Evolutionary conservation across 37 sponge, comb jelly and placozoan genomes (phyloP).

Genomic region (Crambe crambe): DNA sequence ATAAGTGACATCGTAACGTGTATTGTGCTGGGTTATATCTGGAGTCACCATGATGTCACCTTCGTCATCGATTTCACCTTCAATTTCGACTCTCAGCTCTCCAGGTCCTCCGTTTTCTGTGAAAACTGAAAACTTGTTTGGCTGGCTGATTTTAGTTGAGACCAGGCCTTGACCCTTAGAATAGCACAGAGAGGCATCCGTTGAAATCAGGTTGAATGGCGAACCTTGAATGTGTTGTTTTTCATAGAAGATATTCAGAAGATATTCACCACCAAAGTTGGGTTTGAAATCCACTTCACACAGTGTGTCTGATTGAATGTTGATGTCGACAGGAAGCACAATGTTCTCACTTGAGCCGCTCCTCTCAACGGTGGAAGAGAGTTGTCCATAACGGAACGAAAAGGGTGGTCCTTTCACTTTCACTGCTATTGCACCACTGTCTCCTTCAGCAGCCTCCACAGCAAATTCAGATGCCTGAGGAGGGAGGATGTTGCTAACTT

Average conservation of each 20-base stretch:
- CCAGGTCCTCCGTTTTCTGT: conserved; percentile 81
- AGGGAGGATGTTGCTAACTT: conserved; percentile 32
- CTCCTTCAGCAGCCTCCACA: conserved; percentile 45
- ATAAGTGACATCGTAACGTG: conserved; percentile 62
- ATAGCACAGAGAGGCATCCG: conserved; percentile 52
- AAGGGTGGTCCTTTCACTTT: conserved; percentile 57
- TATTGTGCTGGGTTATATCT: conserved; percentile 50
- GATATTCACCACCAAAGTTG: conserved; percentile 31
- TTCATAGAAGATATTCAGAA: conserved; percentile 52
- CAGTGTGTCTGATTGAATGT: conserved; percentile 1
- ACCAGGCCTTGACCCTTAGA: conserved; percentile 73
- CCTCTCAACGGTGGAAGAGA: not conserved
- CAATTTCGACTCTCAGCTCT: conserved; percentile 57
- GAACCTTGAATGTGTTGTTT: conserved; percentile 67
- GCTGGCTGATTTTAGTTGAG: conserved; percentile 17
- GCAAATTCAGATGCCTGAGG: conserved; percentile 47
- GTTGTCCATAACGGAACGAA: conserved; percentile 36
- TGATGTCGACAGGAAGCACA: not conserved
- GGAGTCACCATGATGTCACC: not conserved
- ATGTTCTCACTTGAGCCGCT: not conserved
- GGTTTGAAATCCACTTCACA: conserved; percentile 34
- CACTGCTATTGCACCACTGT: conserved; percentile 56
- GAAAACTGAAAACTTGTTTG: conserved; percentile 58
- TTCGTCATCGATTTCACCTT: conserved; percentile 63
- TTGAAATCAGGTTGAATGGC: conserved; percentile 65